Conservation (phyloP, 2,113 vertebrate genomes). For the Hippocampus guttulatus region DNA sequence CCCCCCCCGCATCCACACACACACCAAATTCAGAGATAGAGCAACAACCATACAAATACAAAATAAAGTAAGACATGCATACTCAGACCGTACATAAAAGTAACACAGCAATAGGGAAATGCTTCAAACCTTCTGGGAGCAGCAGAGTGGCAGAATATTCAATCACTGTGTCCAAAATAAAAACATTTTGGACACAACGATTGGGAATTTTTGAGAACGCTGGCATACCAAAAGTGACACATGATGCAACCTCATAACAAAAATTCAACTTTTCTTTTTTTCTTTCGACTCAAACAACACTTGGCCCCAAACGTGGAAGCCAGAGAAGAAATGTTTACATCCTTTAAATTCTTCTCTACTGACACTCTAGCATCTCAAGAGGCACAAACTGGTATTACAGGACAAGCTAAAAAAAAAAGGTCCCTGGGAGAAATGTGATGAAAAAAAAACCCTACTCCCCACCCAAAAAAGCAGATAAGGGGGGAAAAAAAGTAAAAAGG, state of each 20-base stretch:
- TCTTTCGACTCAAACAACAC: not conserved
- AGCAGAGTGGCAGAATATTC: not conserved
- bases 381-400: not conserved
- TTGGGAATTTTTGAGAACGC: not conserved
- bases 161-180: not conserved
- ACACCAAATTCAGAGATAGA: not conserved
- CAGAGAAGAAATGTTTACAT: not conserved
- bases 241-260: not conserved
- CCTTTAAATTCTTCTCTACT: not conserved
- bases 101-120: not conserved
- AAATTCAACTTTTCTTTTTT: not conserved
- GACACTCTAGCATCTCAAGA: not conserved
- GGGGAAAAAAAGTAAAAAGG: constrained; percentile 39
- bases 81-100: constrained; percentile 47
- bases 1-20: too few species aligned
- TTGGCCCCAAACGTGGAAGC: not conserved
- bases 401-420: too few species aligned
- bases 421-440: not conserved
- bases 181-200: not conserved
- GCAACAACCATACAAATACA: constrained; percentile 24
- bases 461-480: constrained; percentile 28
- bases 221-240: not conserved
- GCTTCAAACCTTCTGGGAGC: not conserved
- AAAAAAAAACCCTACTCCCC: constrained; percentile 15
- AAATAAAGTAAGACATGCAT: constrained; percentile 52